phyloP scores from a whole-genome alignment of 2,888 invertebrate genomes.

The Stenoptilia bipunctidactyla region DNA sequence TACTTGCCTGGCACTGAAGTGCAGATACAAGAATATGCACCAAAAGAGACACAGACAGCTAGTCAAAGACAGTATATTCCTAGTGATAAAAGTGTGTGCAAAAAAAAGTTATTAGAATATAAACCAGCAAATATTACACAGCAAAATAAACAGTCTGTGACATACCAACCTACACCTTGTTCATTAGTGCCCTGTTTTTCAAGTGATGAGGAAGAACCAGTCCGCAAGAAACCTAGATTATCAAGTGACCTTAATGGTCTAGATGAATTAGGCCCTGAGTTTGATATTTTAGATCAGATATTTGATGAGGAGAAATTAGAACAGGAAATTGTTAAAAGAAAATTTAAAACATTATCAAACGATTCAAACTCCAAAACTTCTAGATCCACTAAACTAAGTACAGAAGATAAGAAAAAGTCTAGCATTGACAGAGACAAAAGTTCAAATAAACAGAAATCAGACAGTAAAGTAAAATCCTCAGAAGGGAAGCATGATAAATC shows the following conservation, averaged over 20 bases:
- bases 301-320: conserved; percentile 50
- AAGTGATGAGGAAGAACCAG: conserved; percentile 57
- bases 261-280: conserved; percentile 60
- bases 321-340: conserved; percentile 6
- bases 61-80: conserved; percentile 52
- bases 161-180: conserved; percentile 59
- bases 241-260: conserved; percentile 50
- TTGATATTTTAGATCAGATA: conserved; percentile 65
- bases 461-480: conserved; percentile 27
- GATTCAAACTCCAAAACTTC: conserved; percentile 14
- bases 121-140: conserved; percentile 45
- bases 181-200: conserved; percentile 58
- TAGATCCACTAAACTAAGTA: conserved; percentile 7
- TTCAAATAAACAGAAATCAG: conserved; percentile 21
- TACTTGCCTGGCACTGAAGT: conserved; percentile 52
- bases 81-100: conserved; percentile 45
- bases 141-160: conserved; percentile 35
- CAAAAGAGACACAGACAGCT: conserved; percentile 28
- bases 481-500: conserved; percentile 26
- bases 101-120: conserved; percentile 56
- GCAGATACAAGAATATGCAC: conserved; percentile 46
- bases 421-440: conserved; percentile 13
- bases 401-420: conserved; percentile 7
- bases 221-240: conserved; percentile 42
- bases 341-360: conserved; percentile 14